Evolutionary conservation across 2,888 invertebrate genomes (phyloP).

Genomic region (Drosophila phalerata): DNA sequence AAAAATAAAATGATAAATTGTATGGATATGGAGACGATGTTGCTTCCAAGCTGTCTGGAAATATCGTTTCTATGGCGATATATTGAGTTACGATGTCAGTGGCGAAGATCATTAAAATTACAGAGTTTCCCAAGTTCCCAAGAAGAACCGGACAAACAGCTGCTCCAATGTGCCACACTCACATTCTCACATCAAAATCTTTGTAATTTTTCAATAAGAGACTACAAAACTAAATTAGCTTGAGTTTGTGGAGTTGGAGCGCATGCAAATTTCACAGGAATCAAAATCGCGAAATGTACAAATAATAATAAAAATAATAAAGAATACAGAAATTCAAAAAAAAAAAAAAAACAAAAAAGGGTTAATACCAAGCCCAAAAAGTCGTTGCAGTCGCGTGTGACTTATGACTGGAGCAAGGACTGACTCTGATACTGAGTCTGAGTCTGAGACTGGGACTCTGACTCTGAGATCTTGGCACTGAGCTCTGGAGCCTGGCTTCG

Average conservation of each 20-base stretch:
- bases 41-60: slow-evolving; percentile 77
- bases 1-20: slow-evolving; percentile 44
- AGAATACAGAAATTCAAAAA: slow-evolving; percentile 7
- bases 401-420: slow-evolving; percentile 66
- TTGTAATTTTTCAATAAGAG: slow-evolving; percentile 79
- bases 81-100: slow-evolving; percentile 68
- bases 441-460: slow-evolving; percentile 22
- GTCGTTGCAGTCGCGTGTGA: slow-evolving; percentile 77
- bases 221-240: slow-evolving; percentile 77
- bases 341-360: slow-evolving; percentile 8
- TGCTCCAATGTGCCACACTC: slow-evolving; percentile 24
- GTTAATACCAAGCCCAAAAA: slow-evolving; percentile 63
- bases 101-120: slow-evolving; percentile 75
- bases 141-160: slow-evolving; percentile 42
- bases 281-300: slow-evolving; percentile 62
- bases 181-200: slow-evolving; percentile 40
- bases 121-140: slow-evolving; percentile 66
- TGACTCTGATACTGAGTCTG: slow-evolving; percentile 21
- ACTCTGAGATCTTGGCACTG: slow-evolving; percentile 7
- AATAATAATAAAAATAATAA: slow-evolving; percentile 72
- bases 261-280: slow-evolving; percentile 78
- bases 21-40: slow-evolving; percentile 39
- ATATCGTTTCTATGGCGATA: slow-evolving; percentile 59
- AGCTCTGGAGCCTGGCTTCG: slow-evolving; percentile 27
- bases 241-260: slow-evolving; percentile 39